Evolutionary conservation across 2,888 invertebrate genomes (phyloP), one percentile per base, ranked within the genome.

Genomic region (Teleogryllus oceanicus): DNA sequence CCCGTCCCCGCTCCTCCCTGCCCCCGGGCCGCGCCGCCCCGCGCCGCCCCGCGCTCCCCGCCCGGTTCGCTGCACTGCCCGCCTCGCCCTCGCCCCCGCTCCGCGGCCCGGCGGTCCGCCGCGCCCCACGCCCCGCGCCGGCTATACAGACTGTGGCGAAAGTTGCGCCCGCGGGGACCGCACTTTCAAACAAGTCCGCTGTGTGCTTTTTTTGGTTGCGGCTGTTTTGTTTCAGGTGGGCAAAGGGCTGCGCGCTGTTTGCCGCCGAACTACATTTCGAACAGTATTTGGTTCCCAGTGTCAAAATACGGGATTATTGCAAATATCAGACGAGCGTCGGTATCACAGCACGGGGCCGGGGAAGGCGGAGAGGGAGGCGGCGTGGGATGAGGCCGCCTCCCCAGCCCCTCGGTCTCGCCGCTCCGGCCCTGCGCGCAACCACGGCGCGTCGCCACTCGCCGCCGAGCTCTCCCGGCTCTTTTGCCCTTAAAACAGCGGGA

Each of bases 161-260:
- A 62, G 62, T 62, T 62, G 62, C 62, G 62, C 62, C 62, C 62
- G 62, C 13, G 62, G 62, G 62, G 62, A 62, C 62, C 62, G 62
- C 62, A 62, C 62, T 62, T 62, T 62, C 62, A 62, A 62, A 62
- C 62, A 62, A 62, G 62, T 62, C 62, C 62, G n/a, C 62, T 62
- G 62, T 62, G 62, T 62, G 62, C 62, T 62, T 62, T 62, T 62
- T 62, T 62, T 62, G 62, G 62, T 62, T 62, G 62, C n/a, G 62
- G 62, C 62, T 62, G 62, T 62, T 62, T 62, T 62, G 62, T 62
- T 62, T 13, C 62, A 62, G 62, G 62, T 62, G 62, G 62, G 62
- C n/a, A 62, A 62, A 62, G 62, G 62, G 62, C 62, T 62, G 62
- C 62, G 62, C 62, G 62, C 62, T 62, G 62, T 62, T 62, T 62